These are phyloP conservation scores for Autographa gamma DNA, from an alignment of 2,888 invertebrate species.

Conservation along the genomic window DNA sequence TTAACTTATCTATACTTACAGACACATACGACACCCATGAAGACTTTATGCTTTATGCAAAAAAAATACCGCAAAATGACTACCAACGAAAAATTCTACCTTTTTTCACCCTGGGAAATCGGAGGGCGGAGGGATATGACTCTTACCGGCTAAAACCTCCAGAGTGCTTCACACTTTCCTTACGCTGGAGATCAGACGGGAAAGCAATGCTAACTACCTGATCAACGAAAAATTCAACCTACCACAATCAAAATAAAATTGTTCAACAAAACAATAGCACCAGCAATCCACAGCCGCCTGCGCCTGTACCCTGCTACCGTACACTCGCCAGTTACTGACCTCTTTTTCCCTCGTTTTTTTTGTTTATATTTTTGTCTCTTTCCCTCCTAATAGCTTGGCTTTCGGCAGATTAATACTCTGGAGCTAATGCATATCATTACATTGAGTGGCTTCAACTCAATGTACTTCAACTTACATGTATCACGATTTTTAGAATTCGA, in stretches of 20 bases:
- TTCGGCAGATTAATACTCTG: constrained; percentile 82
- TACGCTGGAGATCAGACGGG: no score
- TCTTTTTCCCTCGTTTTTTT: constrained; percentile 73
- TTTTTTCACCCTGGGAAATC: no score
- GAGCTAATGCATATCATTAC: constrained; percentile 85
- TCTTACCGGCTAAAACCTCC: no score
- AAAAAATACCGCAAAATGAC: no score
- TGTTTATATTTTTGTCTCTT: constrained; percentile 70
- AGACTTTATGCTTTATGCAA: no score
- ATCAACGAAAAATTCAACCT: neutral
- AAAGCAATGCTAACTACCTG: no score
- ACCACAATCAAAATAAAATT: constrained; percentile 2
- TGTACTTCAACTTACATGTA: constrained; percentile 28
- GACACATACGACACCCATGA: no score
- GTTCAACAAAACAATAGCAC: constrained; percentile 9
- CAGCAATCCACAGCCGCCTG: constrained; percentile 46
- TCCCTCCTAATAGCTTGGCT: constrained; percentile 78
- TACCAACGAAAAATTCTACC: no score
- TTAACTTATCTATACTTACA: no score
- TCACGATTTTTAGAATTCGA: constrained; percentile 45
- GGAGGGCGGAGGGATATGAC: no score
- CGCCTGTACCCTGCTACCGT: constrained; percentile 72
- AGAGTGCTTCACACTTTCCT: no score
- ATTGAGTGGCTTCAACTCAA: constrained; percentile 76
- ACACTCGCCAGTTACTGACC: constrained; percentile 85